Base-by-base conservation (phyloP, 64 coral and sea anemone species). In the Pocillopora verrucosa region DNA sequence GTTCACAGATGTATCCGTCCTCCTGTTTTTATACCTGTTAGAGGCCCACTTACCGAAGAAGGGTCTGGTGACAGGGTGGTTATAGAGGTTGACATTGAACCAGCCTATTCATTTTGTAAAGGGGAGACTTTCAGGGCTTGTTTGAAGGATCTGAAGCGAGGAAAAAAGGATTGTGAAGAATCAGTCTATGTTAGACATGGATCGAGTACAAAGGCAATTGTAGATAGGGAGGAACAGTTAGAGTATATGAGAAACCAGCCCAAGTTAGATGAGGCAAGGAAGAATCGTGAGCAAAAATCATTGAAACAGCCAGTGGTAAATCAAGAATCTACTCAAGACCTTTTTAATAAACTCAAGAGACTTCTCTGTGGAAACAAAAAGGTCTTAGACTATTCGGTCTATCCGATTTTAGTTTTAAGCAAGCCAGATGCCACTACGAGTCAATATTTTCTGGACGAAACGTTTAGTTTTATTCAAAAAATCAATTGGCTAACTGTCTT, bases 81-180 rank as follows among this genome's bases (percentile, higher is more conserved):
- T 16, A 92, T 92, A 57, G 90, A 92, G 70, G 90, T 92, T 16
- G 90, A 92, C 75, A 79, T 92, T 17, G 90, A 87, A 60, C 90
- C 90, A 12, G 56, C 75, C 7, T 87, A 79, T 72, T 74, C 74
- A 1, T 38, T 61, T 9, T 87, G 90, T 36, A 36, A 45, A 13
- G 75, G 58, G 2, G 83, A 87, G 69, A 15, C 73, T 19, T 92
- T 92, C 9, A 73, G 78, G 67, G 90, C 15, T 60, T 16, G 20
- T 2, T 86, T 92, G 60, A 67, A 76, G 16, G 6, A 20, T 9
- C 61, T 35, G 41, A 65, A 60, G 22, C 62, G 51, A 13, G 61
- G 41, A 41, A 80, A 60, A 36, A 69, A 56, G 3, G 75, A 79
- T 11, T 60, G 34, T n/a, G 2, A 60, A 80, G 34, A 15, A 36